Conservation (phyloP, 2,888 invertebrate genomes). For the Andrena bucephala region DNA sequence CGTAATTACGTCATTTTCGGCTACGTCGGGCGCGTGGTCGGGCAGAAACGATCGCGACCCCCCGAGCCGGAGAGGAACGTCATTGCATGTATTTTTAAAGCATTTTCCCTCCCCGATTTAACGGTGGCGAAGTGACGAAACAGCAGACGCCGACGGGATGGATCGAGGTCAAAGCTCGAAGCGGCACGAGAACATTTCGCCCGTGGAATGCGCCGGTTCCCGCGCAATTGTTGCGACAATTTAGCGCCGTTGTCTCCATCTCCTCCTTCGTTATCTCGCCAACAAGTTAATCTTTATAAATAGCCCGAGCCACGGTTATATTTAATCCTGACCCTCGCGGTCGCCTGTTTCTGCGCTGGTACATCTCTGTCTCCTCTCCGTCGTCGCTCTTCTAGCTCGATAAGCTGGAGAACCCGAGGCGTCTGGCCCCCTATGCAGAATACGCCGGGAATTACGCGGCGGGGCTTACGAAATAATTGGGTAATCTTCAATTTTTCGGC, state of each 20-base stretch:
- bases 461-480: slow-evolving; percentile 20
- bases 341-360: slow-evolving; percentile 72
- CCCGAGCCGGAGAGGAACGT: slow-evolving; percentile 14
- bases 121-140: slow-evolving; percentile 40
- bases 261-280: slow-evolving; percentile 82
- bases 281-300: slow-evolving; percentile 84
- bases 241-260: slow-evolving; percentile 78
- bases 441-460: neutral
- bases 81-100: slow-evolving; percentile 57
- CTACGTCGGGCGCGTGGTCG: neutral
- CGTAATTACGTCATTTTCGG: slow-evolving; percentile 35
- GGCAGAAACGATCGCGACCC: slow-evolving; percentile 29
- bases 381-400: slow-evolving; percentile 43
- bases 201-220: slow-evolving; percentile 75
- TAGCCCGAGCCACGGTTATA: slow-evolving; percentile 83
- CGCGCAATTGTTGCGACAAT: slow-evolving; percentile 80
- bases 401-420: slow-evolving; percentile 34
- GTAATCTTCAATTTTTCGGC: slow-evolving; percentile 1
- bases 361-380: slow-evolving; percentile 61
- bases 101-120: slow-evolving; percentile 28
- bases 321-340: slow-evolving; percentile 83
- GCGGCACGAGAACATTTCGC: slow-evolving; percentile 72
- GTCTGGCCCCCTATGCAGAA: neutral
- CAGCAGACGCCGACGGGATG: slow-evolving; percentile 26
- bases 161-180: slow-evolving; percentile 65